phyloP scores from a whole-genome alignment of 2,888 invertebrate genomes.

The Crepidodera aurea region DNA sequence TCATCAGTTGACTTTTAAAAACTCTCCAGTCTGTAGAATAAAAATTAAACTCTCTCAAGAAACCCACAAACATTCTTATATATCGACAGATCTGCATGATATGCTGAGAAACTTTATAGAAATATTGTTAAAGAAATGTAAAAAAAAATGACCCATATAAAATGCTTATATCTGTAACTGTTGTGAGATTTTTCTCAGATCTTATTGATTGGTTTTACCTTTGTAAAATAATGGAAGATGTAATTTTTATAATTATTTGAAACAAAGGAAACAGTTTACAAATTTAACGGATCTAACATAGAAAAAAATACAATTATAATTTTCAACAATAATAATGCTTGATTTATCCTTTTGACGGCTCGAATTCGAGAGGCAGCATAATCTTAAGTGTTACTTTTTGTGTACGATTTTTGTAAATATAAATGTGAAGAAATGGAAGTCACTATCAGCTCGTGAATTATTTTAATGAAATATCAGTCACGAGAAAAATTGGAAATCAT shows the following conservation, averaged over 20 bases:
- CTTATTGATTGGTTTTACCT: neutral
- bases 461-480: too few species aligned
- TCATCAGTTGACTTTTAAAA: slow-evolving; percentile 35
- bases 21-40: slow-evolving; percentile 34
- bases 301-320: too few species aligned
- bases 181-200: slow-evolving; percentile 1
- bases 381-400: too few species aligned
- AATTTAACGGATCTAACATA: too few species aligned
- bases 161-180: neutral
- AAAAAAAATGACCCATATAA: neutral
- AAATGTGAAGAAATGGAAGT: too few species aligned
- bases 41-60: slow-evolving; percentile 30
- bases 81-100: neutral
- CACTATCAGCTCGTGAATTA: too few species aligned
- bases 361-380: too few species aligned
- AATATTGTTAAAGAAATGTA: neutral
- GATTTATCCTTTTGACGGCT: too few species aligned
- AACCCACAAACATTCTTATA: slow-evolving; percentile 25
- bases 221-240: neutral
- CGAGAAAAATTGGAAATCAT: too few species aligned
- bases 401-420: too few species aligned
- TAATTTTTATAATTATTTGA: neutral
- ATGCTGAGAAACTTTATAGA: neutral
- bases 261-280: neutral
- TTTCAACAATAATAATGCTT: too few species aligned